Evolutionary conservation across 2,888 invertebrate genomes (phyloP).

Genomic region (Colletes collaris): DNA sequence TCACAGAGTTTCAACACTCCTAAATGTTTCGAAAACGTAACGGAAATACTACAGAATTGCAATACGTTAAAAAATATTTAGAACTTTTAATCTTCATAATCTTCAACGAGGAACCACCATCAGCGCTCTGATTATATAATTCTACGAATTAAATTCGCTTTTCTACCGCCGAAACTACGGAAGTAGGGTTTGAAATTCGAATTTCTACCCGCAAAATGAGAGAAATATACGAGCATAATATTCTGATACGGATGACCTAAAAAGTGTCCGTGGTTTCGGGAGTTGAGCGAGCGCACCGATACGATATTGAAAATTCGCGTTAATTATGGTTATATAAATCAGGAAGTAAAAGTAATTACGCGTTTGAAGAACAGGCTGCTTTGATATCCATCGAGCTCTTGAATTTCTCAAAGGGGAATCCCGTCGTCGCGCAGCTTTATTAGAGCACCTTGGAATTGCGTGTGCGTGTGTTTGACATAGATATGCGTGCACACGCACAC

Average conservation of each 20-base stretch:
- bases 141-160: background rate
- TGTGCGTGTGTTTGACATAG: conserved; percentile 34
- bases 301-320: conserved; percentile 22
- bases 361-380: conserved; percentile 33
- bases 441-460: conserved; percentile 23
- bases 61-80: too few relatives aligned
- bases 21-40: too few relatives aligned
- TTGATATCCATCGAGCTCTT: conserved; percentile 36
- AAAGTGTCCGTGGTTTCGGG: background rate
- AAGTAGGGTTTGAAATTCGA: too few relatives aligned
- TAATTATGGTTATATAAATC: conserved; percentile 30
- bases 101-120: too few relatives aligned
- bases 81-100: too few relatives aligned
- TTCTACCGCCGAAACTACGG: background rate
- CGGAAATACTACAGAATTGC: too few relatives aligned
- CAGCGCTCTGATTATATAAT: too few relatives aligned
- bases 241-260: background rate
- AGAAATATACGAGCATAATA: background rate
- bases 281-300: background rate
- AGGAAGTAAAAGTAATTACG: conserved; percentile 31
- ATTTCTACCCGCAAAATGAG: too few relatives aligned
- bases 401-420: conserved; percentile 42
- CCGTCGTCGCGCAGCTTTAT: conserved; percentile 24
- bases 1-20: too few relatives aligned
- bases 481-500: conserved; percentile 39